Conservation (phyloP, 2,113 vertebrate genomes). For the Phocoena sinus region DNA sequence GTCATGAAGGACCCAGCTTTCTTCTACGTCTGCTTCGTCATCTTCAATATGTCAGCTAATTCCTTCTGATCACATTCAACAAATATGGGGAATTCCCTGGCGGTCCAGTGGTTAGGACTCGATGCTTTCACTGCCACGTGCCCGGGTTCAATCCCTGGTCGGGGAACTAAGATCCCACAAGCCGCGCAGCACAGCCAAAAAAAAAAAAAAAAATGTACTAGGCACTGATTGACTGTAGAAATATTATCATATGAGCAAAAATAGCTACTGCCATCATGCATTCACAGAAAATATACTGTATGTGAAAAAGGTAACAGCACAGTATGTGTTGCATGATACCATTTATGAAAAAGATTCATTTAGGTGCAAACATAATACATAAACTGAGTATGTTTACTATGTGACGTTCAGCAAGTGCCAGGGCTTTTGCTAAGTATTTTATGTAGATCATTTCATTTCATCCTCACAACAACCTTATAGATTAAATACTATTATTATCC, state of each 20-base stretch:
- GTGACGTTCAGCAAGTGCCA: not conserved
- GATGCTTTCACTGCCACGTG: too few species aligned
- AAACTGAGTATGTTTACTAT: not conserved
- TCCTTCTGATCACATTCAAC: not conserved
- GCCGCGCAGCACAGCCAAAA: too few species aligned
- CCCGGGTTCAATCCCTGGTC: too few species aligned
- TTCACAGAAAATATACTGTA: not conserved
- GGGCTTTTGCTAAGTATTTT: not conserved
- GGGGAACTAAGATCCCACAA: too few species aligned
- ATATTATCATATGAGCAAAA: not conserved
- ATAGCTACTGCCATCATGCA: not conserved
- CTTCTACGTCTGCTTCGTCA: not conserved
- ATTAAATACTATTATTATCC: not conserved
- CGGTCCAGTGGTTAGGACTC: too few species aligned
- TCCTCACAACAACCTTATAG: not conserved
- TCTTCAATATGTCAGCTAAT: not conserved
- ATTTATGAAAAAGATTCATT: not conserved
- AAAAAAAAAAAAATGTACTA: not conserved
- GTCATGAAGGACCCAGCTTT: not conserved
- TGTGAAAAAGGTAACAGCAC: not conserved
- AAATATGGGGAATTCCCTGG: not conserved
- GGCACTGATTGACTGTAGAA: not conserved
- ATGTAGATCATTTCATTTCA: not conserved
- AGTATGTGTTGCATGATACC: not conserved
- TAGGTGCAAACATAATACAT: not conserved